These are phyloP conservation scores for Thereva nobilitata DNA, from an alignment of 2,888 invertebrate genomes.

Conservation along the genomic window DNA sequence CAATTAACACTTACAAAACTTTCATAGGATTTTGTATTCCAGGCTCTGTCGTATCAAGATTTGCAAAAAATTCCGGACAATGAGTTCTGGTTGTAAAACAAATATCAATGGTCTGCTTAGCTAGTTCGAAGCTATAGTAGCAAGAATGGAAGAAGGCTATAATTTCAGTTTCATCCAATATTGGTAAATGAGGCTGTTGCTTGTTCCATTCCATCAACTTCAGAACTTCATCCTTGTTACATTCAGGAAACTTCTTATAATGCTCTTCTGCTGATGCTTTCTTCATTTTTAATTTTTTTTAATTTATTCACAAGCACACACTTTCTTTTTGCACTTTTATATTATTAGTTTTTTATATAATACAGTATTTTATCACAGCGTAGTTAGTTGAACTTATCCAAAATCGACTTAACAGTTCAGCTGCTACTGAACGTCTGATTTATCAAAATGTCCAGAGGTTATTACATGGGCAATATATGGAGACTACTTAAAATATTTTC, in stretches of 20 bases:
- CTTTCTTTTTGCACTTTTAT: too few relatives aligned
- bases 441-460: too few relatives aligned
- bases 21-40: constrained; percentile 60
- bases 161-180: constrained; percentile 64
- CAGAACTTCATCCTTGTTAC: constrained; percentile 65
- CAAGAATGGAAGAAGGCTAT: constrained; percentile 72
- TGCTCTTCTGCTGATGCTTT: constrained; percentile 59
- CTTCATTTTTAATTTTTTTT: constrained; percentile 14
- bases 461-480: too few relatives aligned
- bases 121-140: constrained; percentile 67
- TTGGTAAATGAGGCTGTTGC: constrained; percentile 71
- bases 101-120: constrained; percentile 72
- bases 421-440: too few relatives aligned
- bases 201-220: constrained; percentile 66
- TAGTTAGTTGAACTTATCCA: too few relatives aligned
- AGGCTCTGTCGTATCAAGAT: constrained; percentile 61
- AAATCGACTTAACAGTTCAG: too few relatives aligned
- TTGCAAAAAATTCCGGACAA: constrained; percentile 67
- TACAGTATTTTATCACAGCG: too few relatives aligned
- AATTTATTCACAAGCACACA: too few relatives aligned
- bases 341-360: too few relatives aligned
- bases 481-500: too few relatives aligned
- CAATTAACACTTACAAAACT: constrained; percentile 59
- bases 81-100: constrained; percentile 70
- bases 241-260: constrained; percentile 65